Evolutionary conservation across 2,888 invertebrate species (phyloP).

Genomic region (Barypeithes pellucidus): DNA sequence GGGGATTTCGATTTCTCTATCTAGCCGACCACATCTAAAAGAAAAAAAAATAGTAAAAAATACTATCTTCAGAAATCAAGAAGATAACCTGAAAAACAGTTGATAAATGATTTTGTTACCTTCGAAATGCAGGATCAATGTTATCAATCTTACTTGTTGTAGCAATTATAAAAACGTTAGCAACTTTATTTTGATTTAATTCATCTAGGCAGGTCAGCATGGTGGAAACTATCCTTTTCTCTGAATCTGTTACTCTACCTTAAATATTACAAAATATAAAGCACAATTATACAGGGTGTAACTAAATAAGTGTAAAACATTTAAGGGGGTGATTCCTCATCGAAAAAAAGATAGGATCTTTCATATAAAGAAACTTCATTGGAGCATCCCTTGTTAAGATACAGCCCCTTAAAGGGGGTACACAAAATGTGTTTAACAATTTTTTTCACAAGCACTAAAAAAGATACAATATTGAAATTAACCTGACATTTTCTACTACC

Average conservation of each 20-base stretch:
- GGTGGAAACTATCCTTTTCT: conserved; percentile 81
- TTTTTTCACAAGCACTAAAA: no score
- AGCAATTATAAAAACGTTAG: conserved; percentile 81
- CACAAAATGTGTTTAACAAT: no score
- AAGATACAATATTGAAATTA: no score
- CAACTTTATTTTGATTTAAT: conserved; percentile 63
- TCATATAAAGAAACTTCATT: no score
- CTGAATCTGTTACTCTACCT: conserved; percentile 76
- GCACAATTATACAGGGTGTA: no score
- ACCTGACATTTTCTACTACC: no score
- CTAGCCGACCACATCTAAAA: conserved; percentile 83
- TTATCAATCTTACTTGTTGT: conserved; percentile 85
- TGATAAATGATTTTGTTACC: conserved; percentile 28
- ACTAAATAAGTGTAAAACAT: no score
- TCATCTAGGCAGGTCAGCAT: conserved; percentile 76
- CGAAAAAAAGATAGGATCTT: no score
- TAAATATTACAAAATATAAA: background rate
- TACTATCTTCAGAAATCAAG: background rate
- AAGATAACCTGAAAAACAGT: no score
- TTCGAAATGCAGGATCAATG: conserved; percentile 82
- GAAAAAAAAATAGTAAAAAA: background rate
- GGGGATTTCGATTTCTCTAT: conserved; percentile 86
- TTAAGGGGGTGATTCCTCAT: no score
- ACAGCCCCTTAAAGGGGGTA: no score
- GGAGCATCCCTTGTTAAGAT: no score